Percentiles rank a stretch among this genome's conserved stretches.
Evolutionary conservation across 2,888 invertebrate species (phyloP).

Genomic region (Aphidius colemani): DNA sequence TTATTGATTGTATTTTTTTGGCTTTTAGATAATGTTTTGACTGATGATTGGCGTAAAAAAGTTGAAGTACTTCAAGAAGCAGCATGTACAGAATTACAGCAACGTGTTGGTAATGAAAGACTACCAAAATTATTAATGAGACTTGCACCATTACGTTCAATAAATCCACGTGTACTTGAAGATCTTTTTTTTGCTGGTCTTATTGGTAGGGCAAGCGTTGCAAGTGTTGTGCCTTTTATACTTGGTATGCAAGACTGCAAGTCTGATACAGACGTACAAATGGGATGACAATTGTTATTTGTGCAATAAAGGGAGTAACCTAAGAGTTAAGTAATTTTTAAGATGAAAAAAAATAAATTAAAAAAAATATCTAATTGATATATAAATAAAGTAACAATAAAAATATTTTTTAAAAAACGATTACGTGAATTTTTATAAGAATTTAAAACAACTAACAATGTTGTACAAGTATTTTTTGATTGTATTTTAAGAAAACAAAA

Average conservation of each 20-base stretch:
- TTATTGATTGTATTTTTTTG: slow-evolving; percentile 3
- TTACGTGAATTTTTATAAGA: background rate
- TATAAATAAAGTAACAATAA: background rate
- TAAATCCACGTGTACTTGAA: slow-evolving; percentile 79
- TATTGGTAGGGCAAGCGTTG: slow-evolving; percentile 91
- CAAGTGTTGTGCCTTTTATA: slow-evolving; percentile 92
- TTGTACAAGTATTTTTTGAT: background rate
- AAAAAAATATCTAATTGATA: background rate
- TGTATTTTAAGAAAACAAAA: background rate
- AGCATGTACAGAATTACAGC: slow-evolving; percentile 62
- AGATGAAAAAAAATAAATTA: slow-evolving; percentile 6
- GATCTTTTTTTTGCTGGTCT: slow-evolving; percentile 92
- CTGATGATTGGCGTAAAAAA: slow-evolving; percentile 58
- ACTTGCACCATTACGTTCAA: slow-evolving; percentile 73
- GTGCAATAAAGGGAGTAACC: slow-evolving; percentile 41
- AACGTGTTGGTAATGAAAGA: slow-evolving; percentile 63
- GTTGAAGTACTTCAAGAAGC: slow-evolving; percentile 64
- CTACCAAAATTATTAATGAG: slow-evolving; percentile 70
- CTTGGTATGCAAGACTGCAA: slow-evolving; percentile 65
- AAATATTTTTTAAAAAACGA: background rate
- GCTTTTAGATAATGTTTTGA: slow-evolving; percentile 52
- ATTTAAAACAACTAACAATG: background rate
- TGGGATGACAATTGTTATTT: slow-evolving; percentile 50
- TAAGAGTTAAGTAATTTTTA: slow-evolving; percentile 19
- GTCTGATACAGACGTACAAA: slow-evolving; percentile 55